Conservation (phyloP, 2,888 invertebrate species). For the Thera britannica region DNA sequence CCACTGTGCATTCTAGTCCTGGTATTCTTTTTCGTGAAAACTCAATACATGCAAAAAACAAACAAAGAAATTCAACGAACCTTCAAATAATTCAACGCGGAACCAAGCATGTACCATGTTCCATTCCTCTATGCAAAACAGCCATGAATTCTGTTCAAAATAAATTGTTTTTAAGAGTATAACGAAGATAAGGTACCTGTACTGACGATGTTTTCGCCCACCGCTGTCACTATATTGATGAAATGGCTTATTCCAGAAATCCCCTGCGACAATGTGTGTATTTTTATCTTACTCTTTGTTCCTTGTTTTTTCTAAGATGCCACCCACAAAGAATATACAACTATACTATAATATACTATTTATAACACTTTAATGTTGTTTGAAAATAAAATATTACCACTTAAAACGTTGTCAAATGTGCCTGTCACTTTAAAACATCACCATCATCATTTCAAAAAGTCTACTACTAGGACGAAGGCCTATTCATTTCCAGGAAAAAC, state of each 20-base stretch:
- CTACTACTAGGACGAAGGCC: too few species aligned
- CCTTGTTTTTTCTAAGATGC: constrained; percentile 2
- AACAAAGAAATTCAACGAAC: neutral
- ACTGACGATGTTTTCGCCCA: constrained; percentile 22
- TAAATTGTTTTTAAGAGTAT: constrained; percentile 9
- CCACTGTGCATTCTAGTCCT: too few species aligned
- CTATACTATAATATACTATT: neutral
- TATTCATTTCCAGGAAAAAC: too few species aligned
- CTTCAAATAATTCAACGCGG: neutral
- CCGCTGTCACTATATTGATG: constrained; percentile 11
- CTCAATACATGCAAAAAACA: neutral
- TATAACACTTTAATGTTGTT: neutral
- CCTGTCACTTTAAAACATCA: neutral
- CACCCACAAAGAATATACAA: too few species aligned
- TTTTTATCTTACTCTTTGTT: neutral
- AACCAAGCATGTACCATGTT: constrained; percentile 4
- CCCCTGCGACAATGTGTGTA: too few species aligned
- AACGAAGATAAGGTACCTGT: constrained; percentile 17
- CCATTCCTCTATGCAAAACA: constrained; percentile 8
- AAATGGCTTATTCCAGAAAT: constrained; percentile 6
- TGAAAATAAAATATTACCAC: neutral
- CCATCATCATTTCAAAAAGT: too few species aligned
- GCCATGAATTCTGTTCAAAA: constrained; percentile 5
- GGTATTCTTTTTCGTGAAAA: neutral
- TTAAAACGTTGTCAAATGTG: neutral